Conservation (phyloP, 2,888 invertebrate species). For the Polydrusus cervinus region DNA sequence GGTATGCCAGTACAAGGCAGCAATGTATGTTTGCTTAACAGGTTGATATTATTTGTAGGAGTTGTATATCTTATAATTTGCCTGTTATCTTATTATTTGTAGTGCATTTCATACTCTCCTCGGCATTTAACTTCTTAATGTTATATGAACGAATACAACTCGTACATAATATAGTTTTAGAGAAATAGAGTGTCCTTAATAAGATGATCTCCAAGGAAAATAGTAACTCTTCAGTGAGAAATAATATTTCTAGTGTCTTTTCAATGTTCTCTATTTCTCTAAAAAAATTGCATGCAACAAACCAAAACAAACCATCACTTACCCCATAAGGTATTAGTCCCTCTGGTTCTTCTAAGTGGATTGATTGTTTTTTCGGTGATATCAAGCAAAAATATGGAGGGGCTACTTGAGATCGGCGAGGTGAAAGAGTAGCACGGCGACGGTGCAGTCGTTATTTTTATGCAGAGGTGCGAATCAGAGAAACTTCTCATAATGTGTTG, state of each 20-base stretch:
- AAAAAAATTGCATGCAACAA: conserved; percentile 16
- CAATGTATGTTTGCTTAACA: conserved; percentile 7
- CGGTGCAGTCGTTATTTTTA: conserved; percentile 79
- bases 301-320: conserved; percentile 55
- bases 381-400: conserved; percentile 77
- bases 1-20: conserved; percentile 2
- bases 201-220: too few relatives aligned
- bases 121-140: too few relatives aligned
- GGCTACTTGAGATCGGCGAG: conserved; percentile 76
- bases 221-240: too few relatives aligned
- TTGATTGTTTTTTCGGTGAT: conserved; percentile 74
- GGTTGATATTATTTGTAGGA: background rate
- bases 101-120: too few relatives aligned
- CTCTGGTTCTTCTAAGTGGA: conserved; percentile 76
- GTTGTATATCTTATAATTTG: too few relatives aligned
- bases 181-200: too few relatives aligned
- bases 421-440: conserved; percentile 75
- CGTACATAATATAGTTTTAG: too few relatives aligned
- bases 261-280: conserved; percentile 7
- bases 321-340: conserved; percentile 70
- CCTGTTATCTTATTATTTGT: too few relatives aligned
- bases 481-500: conserved; percentile 84
- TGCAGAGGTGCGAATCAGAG: conserved; percentile 83
- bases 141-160: too few relatives aligned
- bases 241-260: too few relatives aligned